Conservation (phyloP, 2,113 vertebrate species). For the Cynocephalus volans region DNA sequence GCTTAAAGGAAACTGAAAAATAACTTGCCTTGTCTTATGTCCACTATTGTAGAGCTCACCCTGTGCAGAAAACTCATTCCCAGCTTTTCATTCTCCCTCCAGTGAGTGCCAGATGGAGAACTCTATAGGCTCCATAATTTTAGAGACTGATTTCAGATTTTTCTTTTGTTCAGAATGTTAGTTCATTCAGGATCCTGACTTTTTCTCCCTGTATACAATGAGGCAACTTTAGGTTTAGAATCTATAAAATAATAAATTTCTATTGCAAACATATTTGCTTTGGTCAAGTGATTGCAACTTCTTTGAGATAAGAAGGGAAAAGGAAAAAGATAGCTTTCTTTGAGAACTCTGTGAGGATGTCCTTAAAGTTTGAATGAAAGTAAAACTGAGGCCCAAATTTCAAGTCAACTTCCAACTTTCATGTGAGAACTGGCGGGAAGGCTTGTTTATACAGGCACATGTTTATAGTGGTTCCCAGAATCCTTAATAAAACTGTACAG, state of each 20-base stretch:
- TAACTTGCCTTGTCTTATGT: neutral
- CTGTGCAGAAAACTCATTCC: neutral
- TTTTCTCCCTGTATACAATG: neutral
- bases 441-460: neutral
- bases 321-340: neutral
- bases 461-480: constrained; percentile 44
- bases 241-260: constrained; percentile 27
- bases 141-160: constrained; percentile 10
- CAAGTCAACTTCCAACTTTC: constrained; percentile 37
- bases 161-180: neutral
- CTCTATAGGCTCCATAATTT: neutral
- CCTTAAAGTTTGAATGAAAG: constrained; percentile 30
- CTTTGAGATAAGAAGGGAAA: constrained; percentile 41
- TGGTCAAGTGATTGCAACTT: neutral
- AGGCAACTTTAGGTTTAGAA: neutral
- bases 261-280: neutral
- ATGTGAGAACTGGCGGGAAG: neutral
- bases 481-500: neutral
- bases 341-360: neutral
- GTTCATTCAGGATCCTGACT: neutral
- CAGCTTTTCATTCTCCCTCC: neutral
- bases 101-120: neutral
- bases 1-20: neutral
- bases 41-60: neutral
- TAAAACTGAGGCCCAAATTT: constrained; percentile 41